Evolutionary conservation across 2,888 invertebrate species (phyloP), one percentile per base, ranked within the genome.

Genomic region (Ischnura elegans): DNA sequence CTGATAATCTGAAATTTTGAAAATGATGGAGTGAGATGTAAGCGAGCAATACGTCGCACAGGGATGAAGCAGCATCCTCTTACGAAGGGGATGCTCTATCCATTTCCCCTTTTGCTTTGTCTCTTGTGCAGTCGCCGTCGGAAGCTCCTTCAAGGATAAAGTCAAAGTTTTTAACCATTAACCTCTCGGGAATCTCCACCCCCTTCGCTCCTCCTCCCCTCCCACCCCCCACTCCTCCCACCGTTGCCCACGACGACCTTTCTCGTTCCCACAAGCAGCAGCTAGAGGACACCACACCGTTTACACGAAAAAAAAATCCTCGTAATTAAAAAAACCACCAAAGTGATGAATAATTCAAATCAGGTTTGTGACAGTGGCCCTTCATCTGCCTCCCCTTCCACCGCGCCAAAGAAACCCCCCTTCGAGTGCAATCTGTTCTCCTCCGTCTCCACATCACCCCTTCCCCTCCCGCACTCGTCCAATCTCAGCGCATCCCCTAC

Each of bases 281-380:
- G 90, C 61, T 36, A 42, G 55, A 90, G 61, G 90, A 90, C 47
- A 42, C 90, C 61, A 90, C 90, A 90, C 90, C 90, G 90, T 90
- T 90, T 90, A 90, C 90, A 61, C 43, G 61, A 90, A 90, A 90
- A 90, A 90, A 90, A 90, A 90, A 76, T 76, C 76, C 55, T 43
- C 90, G 61, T 90, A 90, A 90, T 90, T 90, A 90, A 90, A 90
- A n/a, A 90, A 90, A 90, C 90, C 90, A 61, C 90, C 43, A 90
- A 90, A 66, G 90, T 90, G 90, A 90, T 90, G 90, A 90, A 90
- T 90, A 90, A 90, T 90, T 90, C 90, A 90, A 90, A 90, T 90
- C 90, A 90, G 66, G 90, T 90, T 90, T 90, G 90, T 90, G 90
- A 90, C 90, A 90, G 61, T 90, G 90, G 90, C 90, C 43, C 90